Conservation (phyloP, 2,797 vertebrate genomes). For the Oreortyx pictus region DNA sequence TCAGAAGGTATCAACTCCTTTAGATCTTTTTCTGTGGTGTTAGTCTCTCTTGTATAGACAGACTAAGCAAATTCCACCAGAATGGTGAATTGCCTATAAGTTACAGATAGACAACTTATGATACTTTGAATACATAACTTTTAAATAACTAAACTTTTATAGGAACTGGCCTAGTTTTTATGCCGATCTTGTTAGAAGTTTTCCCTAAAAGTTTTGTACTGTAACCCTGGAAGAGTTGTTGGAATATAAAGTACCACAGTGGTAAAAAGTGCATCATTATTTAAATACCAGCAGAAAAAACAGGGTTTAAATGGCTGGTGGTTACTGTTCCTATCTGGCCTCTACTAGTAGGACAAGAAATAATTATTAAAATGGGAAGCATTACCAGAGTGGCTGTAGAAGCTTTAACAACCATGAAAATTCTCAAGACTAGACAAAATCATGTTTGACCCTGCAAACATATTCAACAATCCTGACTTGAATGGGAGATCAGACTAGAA, state of each 20-base stretch:
- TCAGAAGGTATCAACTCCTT: conserved; percentile 20
- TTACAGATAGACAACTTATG: background rate
- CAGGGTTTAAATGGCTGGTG: background rate
- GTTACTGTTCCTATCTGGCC: background rate
- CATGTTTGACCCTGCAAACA: background rate
- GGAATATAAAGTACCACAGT: background rate
- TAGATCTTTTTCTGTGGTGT: conserved; percentile 38
- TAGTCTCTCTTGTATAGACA: background rate
- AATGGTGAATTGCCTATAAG: conserved; percentile 12
- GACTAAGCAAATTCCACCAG: conserved; percentile 35
- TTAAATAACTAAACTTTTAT: conserved; percentile 35
- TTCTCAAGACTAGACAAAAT: background rate
- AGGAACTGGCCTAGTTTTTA: conserved; percentile 36
- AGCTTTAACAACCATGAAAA: background rate
- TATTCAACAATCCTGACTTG: background rate
- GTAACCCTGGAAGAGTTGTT: background rate
- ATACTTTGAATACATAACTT: conserved; percentile 38
- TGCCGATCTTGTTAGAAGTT: background rate
- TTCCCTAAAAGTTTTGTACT: conserved; percentile 2
- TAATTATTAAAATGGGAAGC: background rate
- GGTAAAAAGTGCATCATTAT: background rate
- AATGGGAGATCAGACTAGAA: background rate
- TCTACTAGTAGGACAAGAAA: background rate
- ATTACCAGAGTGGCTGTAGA: background rate
- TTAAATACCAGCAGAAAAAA: background rate